Percentiles rank a stretch among this genome's conserved stretches.
These are phyloP conservation scores for Ammospiza nelsoni DNA, from an alignment of 2,113 vertebrate species.

Conservation along the genomic window DNA sequence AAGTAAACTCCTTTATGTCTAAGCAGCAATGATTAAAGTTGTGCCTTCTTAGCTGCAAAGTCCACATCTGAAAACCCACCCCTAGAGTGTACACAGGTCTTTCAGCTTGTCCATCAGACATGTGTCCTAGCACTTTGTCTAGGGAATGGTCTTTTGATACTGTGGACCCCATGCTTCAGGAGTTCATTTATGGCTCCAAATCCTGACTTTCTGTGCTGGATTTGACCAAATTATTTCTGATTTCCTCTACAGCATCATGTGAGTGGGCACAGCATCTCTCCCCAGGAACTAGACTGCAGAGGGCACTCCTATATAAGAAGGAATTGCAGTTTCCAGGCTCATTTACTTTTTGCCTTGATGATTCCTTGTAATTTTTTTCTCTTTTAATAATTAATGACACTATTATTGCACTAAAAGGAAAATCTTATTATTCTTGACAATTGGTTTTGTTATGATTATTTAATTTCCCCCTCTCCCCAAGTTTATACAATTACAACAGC, in stretches of 20 bases:
- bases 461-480: neutral
- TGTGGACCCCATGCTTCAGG: neutral
- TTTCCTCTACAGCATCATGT: neutral
- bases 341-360: neutral
- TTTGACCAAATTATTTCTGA: neutral
- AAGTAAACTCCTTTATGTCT: neutral
- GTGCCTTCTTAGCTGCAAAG: neutral
- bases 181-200: neutral
- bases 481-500: conserved; percentile 12
- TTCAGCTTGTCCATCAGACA: neutral
- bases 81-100: neutral
- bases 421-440: conserved; percentile 39
- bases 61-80: neutral
- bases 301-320: conserved; percentile 61
- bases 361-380: conserved; percentile 20
- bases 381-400: conserved; percentile 32
- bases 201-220: accelerated
- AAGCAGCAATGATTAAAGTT: neutral
- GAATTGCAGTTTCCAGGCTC: neutral
- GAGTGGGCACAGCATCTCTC: neutral
- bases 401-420: conserved; percentile 27
- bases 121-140: neutral
- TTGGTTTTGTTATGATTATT: conserved; percentile 34
- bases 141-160: neutral
- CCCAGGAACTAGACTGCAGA: conserved; percentile 37